Conservation (phyloP, 1,140 invertebrate genomes). For the Papilio polyxenes region DNA sequence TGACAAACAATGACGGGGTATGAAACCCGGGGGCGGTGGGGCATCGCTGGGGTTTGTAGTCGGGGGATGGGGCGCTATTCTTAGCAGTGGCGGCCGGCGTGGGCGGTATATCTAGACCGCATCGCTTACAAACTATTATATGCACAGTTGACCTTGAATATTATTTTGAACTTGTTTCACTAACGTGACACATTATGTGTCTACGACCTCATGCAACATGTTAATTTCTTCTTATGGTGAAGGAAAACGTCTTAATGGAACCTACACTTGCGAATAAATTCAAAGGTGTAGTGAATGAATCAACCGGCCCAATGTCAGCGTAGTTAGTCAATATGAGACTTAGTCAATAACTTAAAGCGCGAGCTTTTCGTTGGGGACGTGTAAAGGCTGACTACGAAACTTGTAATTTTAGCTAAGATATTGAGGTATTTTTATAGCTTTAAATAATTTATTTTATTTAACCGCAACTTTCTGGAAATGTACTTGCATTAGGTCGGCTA, state of each 20-base stretch:
- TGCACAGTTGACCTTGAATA: conserved; percentile 1
- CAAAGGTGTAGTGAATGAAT: background rate
- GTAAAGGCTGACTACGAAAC: background rate
- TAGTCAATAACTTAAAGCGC: background rate
- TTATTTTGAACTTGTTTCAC: background rate
- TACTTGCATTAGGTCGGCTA: background rate
- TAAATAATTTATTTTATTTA: background rate
- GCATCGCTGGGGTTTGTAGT: conserved; percentile 16
- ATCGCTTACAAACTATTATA: background rate
- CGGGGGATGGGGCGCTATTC: conserved; percentile 58
- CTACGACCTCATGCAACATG: background rate
- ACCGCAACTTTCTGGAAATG: background rate
- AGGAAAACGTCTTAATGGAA: too few relatives aligned
- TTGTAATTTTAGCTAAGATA: too few relatives aligned
- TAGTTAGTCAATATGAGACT: background rate
- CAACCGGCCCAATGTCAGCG: background rate
- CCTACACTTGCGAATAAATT: background rate
- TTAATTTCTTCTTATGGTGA: too few relatives aligned
- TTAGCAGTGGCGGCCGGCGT: conserved; percentile 44
- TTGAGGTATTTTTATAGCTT: background rate
- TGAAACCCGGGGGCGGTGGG: background rate
- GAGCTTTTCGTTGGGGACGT: background rate
- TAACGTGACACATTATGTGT: background rate
- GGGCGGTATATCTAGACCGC: conserved; percentile 29
- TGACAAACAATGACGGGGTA: conserved; percentile 19